Evolutionary conservation across 2,113 vertebrate species (phyloP), one percentile per base, ranked within the genome.

Genomic region (Anolis carolinensis): DNA sequence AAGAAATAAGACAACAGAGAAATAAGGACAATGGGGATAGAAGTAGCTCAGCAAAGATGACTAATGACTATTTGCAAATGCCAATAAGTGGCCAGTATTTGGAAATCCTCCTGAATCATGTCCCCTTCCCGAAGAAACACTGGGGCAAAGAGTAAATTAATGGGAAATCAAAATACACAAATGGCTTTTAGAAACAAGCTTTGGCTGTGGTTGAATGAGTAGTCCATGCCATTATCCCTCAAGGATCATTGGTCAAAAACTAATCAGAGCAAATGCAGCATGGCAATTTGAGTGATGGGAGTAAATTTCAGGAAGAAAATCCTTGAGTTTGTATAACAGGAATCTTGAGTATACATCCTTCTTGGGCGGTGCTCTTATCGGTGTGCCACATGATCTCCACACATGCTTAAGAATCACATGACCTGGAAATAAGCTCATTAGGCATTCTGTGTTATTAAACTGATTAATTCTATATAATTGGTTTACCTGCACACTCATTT

Each of bases 401-500:
- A 30, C 39, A 55, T 27, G 27, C 34, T 36, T 36, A 34, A 77
- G 39, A 32, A 67, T 78, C 55, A 23, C 1, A 74, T 67, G 65
- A 52, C 71, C 16, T 48, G 78, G 74, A 92, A 73, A 14, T 59
- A 82, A 78, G 13, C 78, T 63, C 34, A n/a, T 63, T 71, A 65
- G 32, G 44, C 36, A 87, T 71, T 70, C 50, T 81, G 67, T 0
- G 4, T 62, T 62, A 79, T 79, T 88, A 70, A 87, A 80, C 63
- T 68, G 59, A 11, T 82, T 88, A 88, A 86, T 14, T 80, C 36
- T 71, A 30, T 76, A 48, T 79, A 18, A 70, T 77, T 82, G 78
- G 63, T 77, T 85, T 87, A 87, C 82, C 63, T 25, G 68, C 36
- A 84, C 62, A 36, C 63, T 91, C 87, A 34, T 23, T 71, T 79